A percentile compares a stretch with the other conserved stretches of the same genome.
phyloP scores from a whole-genome alignment of 2,797 vertebrate species.

The Chelon auratus region DNA sequence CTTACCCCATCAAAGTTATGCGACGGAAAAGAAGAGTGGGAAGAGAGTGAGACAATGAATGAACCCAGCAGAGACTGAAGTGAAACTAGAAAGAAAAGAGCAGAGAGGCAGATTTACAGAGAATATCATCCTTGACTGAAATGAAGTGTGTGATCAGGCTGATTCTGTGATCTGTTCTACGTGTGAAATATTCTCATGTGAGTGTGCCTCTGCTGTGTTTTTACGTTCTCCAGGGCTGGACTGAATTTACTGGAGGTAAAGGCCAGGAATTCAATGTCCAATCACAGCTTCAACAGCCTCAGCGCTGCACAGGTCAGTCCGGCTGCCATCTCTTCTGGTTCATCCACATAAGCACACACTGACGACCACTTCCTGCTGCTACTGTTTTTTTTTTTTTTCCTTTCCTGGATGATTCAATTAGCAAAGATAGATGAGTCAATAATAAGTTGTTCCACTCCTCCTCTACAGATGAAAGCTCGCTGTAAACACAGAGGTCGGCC shows the following conservation, averaged over 20 bases:
- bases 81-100: conserved; percentile 20
- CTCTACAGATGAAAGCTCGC: conserved; percentile 85
- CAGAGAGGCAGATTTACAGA: conserved; percentile 21
- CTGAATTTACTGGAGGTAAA: conserved; percentile 87
- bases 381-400: conserved; percentile 14
- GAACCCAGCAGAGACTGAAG: conserved; percentile 23
- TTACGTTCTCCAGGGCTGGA: conserved; percentile 79
- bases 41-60: conserved; percentile 53
- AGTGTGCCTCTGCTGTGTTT: conserved; percentile 7
- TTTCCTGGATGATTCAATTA: conserved; percentile 64
- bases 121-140: conserved; percentile 22
- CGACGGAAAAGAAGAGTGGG: conserved; percentile 66
- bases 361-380: conserved; percentile 49
- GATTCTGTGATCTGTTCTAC: conserved; percentile 31
- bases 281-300: conserved; percentile 81
- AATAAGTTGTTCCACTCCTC: conserved; percentile 46
- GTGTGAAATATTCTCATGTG: conserved; percentile 28
- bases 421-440: conserved; percentile 52
- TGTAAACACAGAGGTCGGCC: conserved; percentile 84
- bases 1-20: conserved; percentile 65
- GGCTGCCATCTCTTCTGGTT: conserved; percentile 14
- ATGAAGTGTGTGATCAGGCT: conserved; percentile 34
- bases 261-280: conserved; percentile 87
- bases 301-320: conserved; percentile 82
- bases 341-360: conserved; percentile 25